These are phyloP conservation scores for Trematocara variabile DNA, from an alignment of 2,113 vertebrate genomes.

Conservation along the genomic window DNA sequence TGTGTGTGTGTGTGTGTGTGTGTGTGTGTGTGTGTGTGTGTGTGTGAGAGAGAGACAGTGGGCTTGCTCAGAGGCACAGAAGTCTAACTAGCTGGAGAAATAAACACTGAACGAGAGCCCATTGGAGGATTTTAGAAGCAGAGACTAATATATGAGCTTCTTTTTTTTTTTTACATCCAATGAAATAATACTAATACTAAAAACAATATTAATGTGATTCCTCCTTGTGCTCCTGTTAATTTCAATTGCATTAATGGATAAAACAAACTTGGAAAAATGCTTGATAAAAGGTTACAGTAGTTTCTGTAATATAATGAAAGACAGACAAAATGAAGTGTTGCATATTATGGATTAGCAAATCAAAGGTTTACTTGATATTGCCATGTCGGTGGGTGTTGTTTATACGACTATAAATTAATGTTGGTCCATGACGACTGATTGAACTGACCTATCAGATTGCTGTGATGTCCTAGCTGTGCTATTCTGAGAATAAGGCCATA, in stretches of 20 bases:
- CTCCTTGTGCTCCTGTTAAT: neutral
- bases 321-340: neutral
- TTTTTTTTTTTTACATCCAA: neutral
- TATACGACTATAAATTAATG: neutral
- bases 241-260: neutral
- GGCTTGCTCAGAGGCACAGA: slow-evolving; percentile 53
- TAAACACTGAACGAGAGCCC: slow-evolving; percentile 56
- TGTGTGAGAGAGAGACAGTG: neutral
- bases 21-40: too few species aligned
- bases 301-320: neutral
- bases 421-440: neutral
- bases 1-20: neutral
- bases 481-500: neutral
- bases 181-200: neutral
- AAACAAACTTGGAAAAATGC: neutral
- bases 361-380: neutral
- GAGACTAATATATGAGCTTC: neutral
- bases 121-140: neutral
- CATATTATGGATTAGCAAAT: slow-evolving; percentile 1
- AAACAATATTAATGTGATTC: neutral
- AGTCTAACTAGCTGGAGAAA: slow-evolving; percentile 69
- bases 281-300: neutral
- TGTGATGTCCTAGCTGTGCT: neutral
- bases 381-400: neutral
- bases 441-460: neutral